These are phyloP conservation scores for Cynodonichthys magdalenae DNA, from an alignment of 2,797 vertebrate genomes.

Conservation along the genomic window DNA sequence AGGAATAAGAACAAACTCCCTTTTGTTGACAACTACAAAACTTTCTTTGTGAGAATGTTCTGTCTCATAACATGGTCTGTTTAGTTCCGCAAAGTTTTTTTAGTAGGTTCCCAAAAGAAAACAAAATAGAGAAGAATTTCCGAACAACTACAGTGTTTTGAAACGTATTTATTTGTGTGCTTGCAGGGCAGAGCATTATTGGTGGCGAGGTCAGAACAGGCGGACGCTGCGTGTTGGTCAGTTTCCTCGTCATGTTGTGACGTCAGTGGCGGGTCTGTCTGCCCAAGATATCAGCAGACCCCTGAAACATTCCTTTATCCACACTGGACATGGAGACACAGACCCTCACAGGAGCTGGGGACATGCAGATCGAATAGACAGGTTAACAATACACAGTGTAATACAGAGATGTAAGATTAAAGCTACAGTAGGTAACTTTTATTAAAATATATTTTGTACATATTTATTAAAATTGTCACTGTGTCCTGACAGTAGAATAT, in stretches of 20 bases:
- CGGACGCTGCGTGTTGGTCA: conserved; percentile 92
- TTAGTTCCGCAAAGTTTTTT: background rate
- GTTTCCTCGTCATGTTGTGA: conserved; percentile 96
- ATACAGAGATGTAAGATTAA: too few species aligned
- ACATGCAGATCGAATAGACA: conserved; percentile 95
- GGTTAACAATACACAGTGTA: conserved; percentile 76
- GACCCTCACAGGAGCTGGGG: conserved; percentile 97
- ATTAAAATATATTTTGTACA: too few species aligned
- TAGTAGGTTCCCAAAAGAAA: too few species aligned
- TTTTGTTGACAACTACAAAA: conserved; percentile 4
- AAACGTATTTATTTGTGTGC: background rate
- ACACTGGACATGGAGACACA: conserved; percentile 97
- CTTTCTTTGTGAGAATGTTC: too few species aligned
- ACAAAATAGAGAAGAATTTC: too few species aligned
- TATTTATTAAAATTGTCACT: too few species aligned
- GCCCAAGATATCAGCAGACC: conserved; percentile 98
- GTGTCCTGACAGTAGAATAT: too few species aligned
- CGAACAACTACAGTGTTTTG: too few species aligned
- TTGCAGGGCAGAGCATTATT: conserved; percentile 95
- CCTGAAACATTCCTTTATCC: conserved; percentile 98
- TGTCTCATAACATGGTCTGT: background rate
- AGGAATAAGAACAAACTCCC: conserved; percentile 16
- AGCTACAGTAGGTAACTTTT: too few species aligned
- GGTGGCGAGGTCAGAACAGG: conserved; percentile 98
- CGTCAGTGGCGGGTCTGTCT: conserved; percentile 93